Evolutionary conservation across 2,888 invertebrate species (phyloP).

Genomic region (Agriopis aurantiaria): DNA sequence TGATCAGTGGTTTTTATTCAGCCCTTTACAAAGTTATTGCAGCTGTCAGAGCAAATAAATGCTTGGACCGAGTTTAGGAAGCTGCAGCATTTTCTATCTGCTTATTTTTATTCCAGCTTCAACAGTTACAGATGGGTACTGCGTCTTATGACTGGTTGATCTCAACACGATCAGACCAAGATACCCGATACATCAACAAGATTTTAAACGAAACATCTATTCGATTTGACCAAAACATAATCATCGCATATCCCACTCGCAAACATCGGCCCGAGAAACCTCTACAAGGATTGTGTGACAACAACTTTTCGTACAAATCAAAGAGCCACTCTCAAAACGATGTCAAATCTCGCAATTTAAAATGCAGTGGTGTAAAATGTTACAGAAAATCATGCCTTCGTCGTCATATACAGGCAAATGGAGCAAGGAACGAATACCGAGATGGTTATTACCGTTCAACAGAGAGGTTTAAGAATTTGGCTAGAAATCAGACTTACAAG

Average conservation of each 20-base stretch:
- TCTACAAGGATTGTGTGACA: conserved; percentile 58
- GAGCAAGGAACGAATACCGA: conserved; percentile 59
- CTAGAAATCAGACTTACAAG: conserved; percentile 61
- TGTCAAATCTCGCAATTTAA: conserved; percentile 16
- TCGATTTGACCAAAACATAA: conserved; percentile 75
- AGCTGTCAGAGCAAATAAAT: too few relatives aligned
- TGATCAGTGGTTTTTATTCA: too few relatives aligned
- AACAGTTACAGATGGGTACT: conserved; percentile 65
- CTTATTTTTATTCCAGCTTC: conserved; percentile 61
- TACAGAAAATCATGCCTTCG: conserved; percentile 33
- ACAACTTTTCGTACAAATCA: conserved; percentile 65
- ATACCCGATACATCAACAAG: conserved; percentile 63
- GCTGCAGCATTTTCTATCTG: too few relatives aligned
- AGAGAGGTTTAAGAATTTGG: conserved; percentile 65
- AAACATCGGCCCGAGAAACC: conserved; percentile 26
- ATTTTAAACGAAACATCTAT: conserved; percentile 69
- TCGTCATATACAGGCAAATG: conserved; percentile 30
- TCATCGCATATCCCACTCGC: conserved; percentile 61
- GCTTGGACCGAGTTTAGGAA: too few relatives aligned
- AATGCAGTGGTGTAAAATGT: conserved; percentile 15
- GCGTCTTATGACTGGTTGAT: conserved; percentile 76
- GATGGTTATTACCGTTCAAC: conserved; percentile 67
- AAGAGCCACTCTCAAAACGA: conserved; percentile 25
- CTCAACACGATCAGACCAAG: conserved; percentile 59
- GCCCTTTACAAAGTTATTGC: too few relatives aligned